Conservation (phyloP, 2,888 invertebrate species). For the Eurytoma adleriae region DNA sequence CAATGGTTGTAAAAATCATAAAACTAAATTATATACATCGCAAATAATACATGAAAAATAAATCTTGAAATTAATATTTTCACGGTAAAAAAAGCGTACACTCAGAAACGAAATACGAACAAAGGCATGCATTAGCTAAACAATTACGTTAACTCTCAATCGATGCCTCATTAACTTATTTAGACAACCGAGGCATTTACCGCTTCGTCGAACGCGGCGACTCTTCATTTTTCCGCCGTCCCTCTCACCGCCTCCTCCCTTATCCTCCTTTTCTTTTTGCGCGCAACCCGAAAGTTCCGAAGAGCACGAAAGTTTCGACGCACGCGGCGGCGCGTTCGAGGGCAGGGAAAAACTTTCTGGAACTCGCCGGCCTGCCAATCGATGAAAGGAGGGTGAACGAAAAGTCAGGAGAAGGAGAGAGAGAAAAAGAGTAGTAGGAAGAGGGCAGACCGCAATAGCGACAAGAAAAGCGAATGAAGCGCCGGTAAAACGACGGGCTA, state of each 20-base stretch:
- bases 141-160: background rate
- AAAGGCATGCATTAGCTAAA: background rate
- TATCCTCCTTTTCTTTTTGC: background rate
- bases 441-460: background rate
- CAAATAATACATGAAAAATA: background rate
- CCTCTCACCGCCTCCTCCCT: background rate
- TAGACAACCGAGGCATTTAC: background rate
- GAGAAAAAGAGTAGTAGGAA: background rate
- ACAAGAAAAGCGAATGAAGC: background rate
- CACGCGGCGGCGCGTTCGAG: background rate
- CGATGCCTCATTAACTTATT: conserved; percentile 37
- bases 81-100: background rate
- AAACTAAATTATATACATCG: too few relatives aligned
- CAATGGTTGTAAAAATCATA: too few relatives aligned
- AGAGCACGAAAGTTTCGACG: conserved; percentile 25
- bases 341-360: conserved; percentile 6
- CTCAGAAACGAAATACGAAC: background rate
- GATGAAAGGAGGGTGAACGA: background rate
- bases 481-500: conserved; percentile 1
- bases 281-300: conserved; percentile 10
- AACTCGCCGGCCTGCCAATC: conserved; percentile 23
- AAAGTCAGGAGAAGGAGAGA: background rate
- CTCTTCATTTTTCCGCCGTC: background rate
- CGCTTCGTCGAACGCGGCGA: conserved; percentile 1
- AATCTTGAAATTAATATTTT: background rate